Evolutionary conservation across 2,888 invertebrate genomes (phyloP).

Genomic region (Acrobasis consociella): DNA sequence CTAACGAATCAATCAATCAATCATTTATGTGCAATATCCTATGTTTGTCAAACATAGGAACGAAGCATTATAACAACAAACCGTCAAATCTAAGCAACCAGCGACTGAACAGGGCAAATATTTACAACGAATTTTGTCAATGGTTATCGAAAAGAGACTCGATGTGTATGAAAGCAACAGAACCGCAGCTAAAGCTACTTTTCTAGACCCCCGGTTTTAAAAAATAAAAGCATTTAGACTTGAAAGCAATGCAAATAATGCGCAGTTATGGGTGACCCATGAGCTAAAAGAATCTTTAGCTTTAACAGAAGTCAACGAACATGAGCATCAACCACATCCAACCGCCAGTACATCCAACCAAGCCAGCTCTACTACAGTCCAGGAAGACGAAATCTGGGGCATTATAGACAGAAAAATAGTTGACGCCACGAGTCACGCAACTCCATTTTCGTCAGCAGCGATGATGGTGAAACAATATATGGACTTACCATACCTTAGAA

Average conservation of each 20-base stretch:
- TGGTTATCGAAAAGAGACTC: slow-evolving; percentile 34
- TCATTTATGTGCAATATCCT: too few relatives aligned
- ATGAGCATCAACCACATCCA: slow-evolving; percentile 18
- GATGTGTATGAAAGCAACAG: slow-evolving; percentile 32
- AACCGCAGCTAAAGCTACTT: slow-evolving; percentile 36
- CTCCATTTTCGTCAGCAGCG: slow-evolving; percentile 28
- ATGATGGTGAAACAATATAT: slow-evolving; percentile 37
- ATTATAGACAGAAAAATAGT: slow-evolving; percentile 30
- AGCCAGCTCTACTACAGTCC: slow-evolving; percentile 27
- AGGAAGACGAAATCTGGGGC: slow-evolving; percentile 29
- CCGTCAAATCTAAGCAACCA: slow-evolving; percentile 28
- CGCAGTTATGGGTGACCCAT: slow-evolving; percentile 32
- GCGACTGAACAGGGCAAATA: slow-evolving; percentile 29
- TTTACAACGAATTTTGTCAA: slow-evolving; percentile 31
- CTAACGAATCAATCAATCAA: too few relatives aligned
- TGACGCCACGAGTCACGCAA: slow-evolving; percentile 25
- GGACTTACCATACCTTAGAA: slow-evolving; percentile 28
- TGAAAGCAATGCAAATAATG: slow-evolving; percentile 35
- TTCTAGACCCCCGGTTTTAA: slow-evolving; percentile 34
- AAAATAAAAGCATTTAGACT: slow-evolving; percentile 35
- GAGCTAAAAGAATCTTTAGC: slow-evolving; percentile 16
- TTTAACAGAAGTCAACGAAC: slow-evolving; percentile 16
- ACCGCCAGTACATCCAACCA: slow-evolving; percentile 25
- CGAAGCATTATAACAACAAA: too few relatives aligned
- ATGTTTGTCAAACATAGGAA: too few relatives aligned